Conservation (phyloP, 2,888 invertebrate species). For the Sphaerophoria rueppellii region DNA sequence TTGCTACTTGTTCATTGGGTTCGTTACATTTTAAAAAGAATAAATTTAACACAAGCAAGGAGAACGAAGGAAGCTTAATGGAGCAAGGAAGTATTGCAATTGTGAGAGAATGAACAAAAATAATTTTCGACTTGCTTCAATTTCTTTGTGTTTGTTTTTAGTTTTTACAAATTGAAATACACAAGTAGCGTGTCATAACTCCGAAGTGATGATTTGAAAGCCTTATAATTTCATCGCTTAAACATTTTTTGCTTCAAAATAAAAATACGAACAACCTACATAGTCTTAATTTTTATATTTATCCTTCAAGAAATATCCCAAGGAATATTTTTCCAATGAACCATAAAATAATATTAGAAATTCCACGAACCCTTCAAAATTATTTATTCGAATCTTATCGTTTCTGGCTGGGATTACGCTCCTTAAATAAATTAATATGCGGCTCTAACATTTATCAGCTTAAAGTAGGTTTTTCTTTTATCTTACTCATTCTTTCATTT, state of each 20-base stretch:
- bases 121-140: too few species aligned
- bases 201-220: too few species aligned
- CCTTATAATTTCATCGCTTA: too few species aligned
- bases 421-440: conserved; percentile 25
- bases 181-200: too few species aligned
- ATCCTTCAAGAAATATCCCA: not conserved
- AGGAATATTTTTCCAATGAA: not conserved
- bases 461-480: conserved; percentile 19
- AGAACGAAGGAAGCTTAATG: too few species aligned
- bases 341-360: not conserved
- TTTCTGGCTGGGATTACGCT: not conserved
- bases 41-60: too few species aligned
- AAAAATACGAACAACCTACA: not conserved
- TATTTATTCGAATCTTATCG: conserved; percentile 16
- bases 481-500: not conserved
- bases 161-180: too few species aligned
- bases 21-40: conserved; percentile 16
- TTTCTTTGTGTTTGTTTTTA: too few species aligned
- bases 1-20: conserved; percentile 15
- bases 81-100: too few species aligned
- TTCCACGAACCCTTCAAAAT: not conserved
- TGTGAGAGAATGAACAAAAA: too few species aligned
- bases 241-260: too few species aligned
- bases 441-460: conserved; percentile 11
- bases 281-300: not conserved